These are phyloP conservation scores for Drosophila ficusphila DNA, from an alignment of 1,140 invertebrate genomes.

Conservation along the genomic window DNA sequence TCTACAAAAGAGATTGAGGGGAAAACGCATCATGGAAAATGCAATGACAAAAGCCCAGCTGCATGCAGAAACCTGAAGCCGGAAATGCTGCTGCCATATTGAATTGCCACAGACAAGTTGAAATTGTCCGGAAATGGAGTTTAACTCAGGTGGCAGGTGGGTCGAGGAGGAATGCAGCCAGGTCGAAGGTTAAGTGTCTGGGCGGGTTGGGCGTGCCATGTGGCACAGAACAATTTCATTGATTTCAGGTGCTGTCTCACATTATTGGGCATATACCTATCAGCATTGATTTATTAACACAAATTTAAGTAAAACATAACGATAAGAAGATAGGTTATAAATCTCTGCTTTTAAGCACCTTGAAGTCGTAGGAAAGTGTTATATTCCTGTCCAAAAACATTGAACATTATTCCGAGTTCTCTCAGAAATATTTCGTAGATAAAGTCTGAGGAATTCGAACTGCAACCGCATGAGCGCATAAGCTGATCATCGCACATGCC, in stretches of 20 bases:
- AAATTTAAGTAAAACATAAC: no score
- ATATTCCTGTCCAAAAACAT: no score
- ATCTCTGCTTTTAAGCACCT: no score
- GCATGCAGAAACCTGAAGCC: constrained; percentile 50
- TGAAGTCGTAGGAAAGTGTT: no score
- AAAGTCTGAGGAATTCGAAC: constrained; percentile 6
- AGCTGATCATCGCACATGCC: constrained; percentile 3
- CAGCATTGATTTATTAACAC: no score
- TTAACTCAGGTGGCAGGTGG: not conserved
- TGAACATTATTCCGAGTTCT: no score
- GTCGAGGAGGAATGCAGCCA: not conserved
- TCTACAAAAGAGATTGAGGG: not conserved
- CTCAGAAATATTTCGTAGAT: constrained; percentile 1
- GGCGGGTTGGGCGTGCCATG: not conserved
- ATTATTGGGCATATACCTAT: no score
- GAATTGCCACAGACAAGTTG: constrained; percentile 61
- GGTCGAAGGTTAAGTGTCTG: constrained; percentile 10
- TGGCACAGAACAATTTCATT: constrained; percentile 2
- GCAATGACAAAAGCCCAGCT: constrained; percentile 18
- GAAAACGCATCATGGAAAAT: not conserved
- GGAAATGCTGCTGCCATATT: constrained; percentile 71
- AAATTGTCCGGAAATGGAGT: constrained; percentile 31
- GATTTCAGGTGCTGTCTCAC: no score
- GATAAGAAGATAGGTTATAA: no score
- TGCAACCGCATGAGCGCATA: constrained; percentile 2